Base-by-base conservation (phyloP, 92 coral and sea anemone genomes). In the Pocillopora grandis region DNA sequence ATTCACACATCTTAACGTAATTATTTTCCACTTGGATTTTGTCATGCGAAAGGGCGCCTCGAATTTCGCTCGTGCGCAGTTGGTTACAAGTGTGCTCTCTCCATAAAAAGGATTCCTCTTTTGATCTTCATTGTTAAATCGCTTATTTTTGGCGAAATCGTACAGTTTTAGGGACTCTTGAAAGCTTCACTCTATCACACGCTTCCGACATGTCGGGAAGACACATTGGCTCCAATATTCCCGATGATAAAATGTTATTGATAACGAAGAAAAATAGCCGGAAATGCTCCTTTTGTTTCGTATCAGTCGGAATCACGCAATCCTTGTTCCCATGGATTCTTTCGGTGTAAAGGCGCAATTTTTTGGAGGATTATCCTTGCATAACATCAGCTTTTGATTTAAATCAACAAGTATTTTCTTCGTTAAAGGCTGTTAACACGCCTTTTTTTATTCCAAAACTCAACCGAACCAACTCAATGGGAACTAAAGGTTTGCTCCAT, bases 241-340 rank as follows among this genome's bases (percentile, higher is more conserved):
- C 80, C 63, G 86, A 75, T 85, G 89, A 89, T 85, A 89, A 69
- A 85, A 65, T 75, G 56, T 75, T 75, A 27, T 80, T 85, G 92
- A 89, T 89, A 89, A 89, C 89, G 31, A 27, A 64, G 35, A 49
- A 69, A 21, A 68, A 78, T 71, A 71, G 52, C 92, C 83, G 92
- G 89, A 89, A 89, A 68, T 76, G 55, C 84, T 62, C 60, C 75
- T 71, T 65, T 64, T 33, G 56, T 69, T 35, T 59, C 62, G 14
- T 12, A 59, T 59, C 62, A 68, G 76, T 37, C 72, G 84, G 71
- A 67, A 85, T 85, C 92, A 89, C 89, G 92, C 92, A 89, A 89
- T 19, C 86, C 52, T 16, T 72, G 65, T 65, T 27, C 49, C 19
- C 74, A 58, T 17, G 36, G 64, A 31, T 2, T 68, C 56, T 36